Evolutionary conservation across 2,797 vertebrate species (phyloP), one percentile per base, ranked within the genome.

Genomic region (Gadopsis bispinosus): DNA sequence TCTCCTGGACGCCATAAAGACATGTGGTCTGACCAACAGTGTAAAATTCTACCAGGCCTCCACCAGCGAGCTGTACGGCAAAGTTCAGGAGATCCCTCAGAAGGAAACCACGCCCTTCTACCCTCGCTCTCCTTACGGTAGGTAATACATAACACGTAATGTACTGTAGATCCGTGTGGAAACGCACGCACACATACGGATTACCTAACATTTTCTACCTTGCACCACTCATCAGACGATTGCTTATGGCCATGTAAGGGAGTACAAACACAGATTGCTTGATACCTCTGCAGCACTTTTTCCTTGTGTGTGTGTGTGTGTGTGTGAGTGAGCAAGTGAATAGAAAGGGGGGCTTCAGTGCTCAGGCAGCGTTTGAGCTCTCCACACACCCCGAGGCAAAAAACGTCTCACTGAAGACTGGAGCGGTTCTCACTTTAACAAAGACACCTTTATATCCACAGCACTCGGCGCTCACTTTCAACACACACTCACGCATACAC

Each of bases 1-100:
- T 13, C 95, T 99, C 71, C 85, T 99, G 83, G 98, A 99, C 73
- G 98, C 98, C 35, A 92, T 99, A 50, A 99, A 99, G 94, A 99
- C 98, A 2, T 99, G 98, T 45, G 97, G 97, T 70, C 96, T 99
- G 89, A 98, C 97, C 89, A 93, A 92, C 84, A 95, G 86, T 6
- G 96, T 99, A 45, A 97, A 96, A 69, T 99, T 99, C 94, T 99
- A 99, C 93, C 98, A 99, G 95, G 98, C 98, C 69, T 99, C 98
- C 70, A 99, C 98, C 72, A 99, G 98, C 71, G 98, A 99, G 90
- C 96, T 99, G 60, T 99, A 95, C 48, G 98, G 98, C 80, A 99
- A 99, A 94, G 98, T 99, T 63, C 97, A 97, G 92, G 98, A 99
- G 96, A 98, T 98, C 84, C 98, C 98, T 0, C 98, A 99, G 89